Base-by-base conservation (phyloP, 2,113 vertebrate genomes). In the Chauna torquata region DNA sequence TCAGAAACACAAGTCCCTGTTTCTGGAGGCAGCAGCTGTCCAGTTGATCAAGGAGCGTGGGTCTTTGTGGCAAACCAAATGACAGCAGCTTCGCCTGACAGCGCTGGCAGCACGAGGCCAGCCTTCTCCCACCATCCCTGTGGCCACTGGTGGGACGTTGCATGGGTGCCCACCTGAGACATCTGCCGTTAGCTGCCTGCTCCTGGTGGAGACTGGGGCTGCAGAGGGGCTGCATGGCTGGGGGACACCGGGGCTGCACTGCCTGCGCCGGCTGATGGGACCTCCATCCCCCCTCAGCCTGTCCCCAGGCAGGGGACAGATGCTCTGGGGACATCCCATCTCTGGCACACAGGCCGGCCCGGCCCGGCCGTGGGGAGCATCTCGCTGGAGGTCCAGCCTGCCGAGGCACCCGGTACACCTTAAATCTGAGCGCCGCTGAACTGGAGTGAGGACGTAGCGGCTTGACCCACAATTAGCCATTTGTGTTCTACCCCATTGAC, bases 51-150 rank as follows among this genome's bases (percentile, higher is more conserved):
- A 80, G 50, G 64, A 86, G 74, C 50, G 40, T 34, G 42, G 55
- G 62, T 78, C 47, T 1, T 62, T 62, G 58, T 44, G 54, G n/a
- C 79, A 77, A 93, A 86, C 30, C 64, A 71, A 93, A 70, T 14
- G 44, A 69, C 17, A 50, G 64, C 49, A 85, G 77, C 66, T 87
- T 64, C 3, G 2, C 17, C 5, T 5, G 9, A 42, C 25, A 68
- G 32, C 32, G 86, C 50, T 1, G 3, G 2, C 0, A 3, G n/a
- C 0, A 12, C 1, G 22, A 28, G 54, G 34, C 57, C 65, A 76
- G 54, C 17, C 23, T 58, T 17, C 27, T 44, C 49, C 61, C 1
- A 1, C 44, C 5, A 7, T 27, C 50, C 50, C 50, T 24, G 50
- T 12, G 25, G 50, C 24, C 25, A 18, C 13, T 28, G 18, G 44